Evolutionary conservation across 2,113 vertebrate genomes (phyloP).

Genomic region (Aptenodytes patagonicus): DNA sequence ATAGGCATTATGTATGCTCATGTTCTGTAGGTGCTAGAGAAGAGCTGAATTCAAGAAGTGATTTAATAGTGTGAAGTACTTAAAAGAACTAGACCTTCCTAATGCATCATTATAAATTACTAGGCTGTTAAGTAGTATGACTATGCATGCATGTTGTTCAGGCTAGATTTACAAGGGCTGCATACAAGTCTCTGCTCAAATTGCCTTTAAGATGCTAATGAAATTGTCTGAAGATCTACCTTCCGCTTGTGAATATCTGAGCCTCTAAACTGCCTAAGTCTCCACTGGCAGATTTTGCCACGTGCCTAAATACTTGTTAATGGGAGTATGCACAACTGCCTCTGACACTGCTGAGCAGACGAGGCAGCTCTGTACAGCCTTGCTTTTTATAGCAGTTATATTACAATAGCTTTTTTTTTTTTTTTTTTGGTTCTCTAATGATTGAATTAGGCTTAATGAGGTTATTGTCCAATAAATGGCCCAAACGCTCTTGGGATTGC

Average conservation of each 20-base stretch:
- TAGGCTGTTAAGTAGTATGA: not conserved
- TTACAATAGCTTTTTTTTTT: not conserved
- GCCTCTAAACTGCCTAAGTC: not conserved
- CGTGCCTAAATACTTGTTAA: not conserved
- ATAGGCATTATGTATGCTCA: not conserved
- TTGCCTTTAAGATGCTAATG: not conserved
- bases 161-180: not conserved
- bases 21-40: not conserved
- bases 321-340: rapidly evolving
- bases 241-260: not conserved
- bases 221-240: not conserved
- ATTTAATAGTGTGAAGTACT: not conserved
- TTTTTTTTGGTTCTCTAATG: not conserved
- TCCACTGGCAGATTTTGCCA: not conserved
- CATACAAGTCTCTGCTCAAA: not conserved
- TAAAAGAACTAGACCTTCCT: not conserved
- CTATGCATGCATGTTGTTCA: not conserved
- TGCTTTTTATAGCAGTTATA: not conserved
- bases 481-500: not conserved
- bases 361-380: not conserved
- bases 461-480: not conserved
- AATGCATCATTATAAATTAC: not conserved
- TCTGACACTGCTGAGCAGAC: not conserved
- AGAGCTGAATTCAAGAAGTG: not conserved
- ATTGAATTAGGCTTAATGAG: not conserved